Evolutionary conservation across 2,113 vertebrate species (phyloP), one percentile per base, ranked within the genome.

Genomic region (Rhabdornis inornatus): DNA sequence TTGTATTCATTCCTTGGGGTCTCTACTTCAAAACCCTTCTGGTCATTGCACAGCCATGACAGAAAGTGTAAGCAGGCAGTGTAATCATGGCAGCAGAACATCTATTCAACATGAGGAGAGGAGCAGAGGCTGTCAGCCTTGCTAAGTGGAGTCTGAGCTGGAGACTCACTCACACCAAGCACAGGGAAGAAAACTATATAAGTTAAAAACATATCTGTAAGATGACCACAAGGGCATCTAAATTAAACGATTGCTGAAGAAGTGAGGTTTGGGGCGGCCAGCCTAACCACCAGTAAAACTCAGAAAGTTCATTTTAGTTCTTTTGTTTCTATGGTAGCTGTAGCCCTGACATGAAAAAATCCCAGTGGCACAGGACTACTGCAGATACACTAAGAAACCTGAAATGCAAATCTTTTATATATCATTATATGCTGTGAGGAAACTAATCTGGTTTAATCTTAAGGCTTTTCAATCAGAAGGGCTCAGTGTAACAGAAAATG

Each of bases 41-140:
- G 45, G 30, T 55, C 56, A 45, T 60, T 7, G 11, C n/a, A 70
- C 24, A 52, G 52, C 55, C 42, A 31, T 2, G 25, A 53, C 50
- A 77, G 9, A 57, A 50, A 47, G 8, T 42, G 11, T 25, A 83
- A 80, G 55, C n/a, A 61, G 25, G 22, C 35, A 53, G 23, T 2
- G 7, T 8, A 53, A 53, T 76, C 15, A 23, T 0, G 12, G 47
- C 33, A 82, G 78, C 39, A 92, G 30, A 78, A 24, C 47, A 83
- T 30, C 30, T 22, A 1, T 17, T 1, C 0, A 3, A 47, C 0
- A 1, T 9, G 10, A 81, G 16, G 42, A 75, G 70, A 89, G 39
- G 30, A 59, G 52, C 63, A 89, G 76, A 71, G 44, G 35, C 60
- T 64, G 17, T 30, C 1, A 1, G 37, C 44, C 31, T 52, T 8